phyloP scores from a whole-genome alignment of 37 sponge, comb jelly and placozoan species.

The Ianthella basta region DNA sequence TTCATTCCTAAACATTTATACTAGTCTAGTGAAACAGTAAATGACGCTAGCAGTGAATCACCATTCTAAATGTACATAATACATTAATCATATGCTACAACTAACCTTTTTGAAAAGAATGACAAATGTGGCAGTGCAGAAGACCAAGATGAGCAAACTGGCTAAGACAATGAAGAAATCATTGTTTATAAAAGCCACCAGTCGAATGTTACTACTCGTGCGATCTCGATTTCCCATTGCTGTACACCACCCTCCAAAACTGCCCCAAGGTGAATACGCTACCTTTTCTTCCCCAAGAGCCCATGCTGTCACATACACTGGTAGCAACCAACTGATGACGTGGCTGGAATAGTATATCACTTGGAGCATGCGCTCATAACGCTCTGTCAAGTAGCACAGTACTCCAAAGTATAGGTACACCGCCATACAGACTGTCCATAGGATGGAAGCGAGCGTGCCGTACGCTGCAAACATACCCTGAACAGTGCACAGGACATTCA shows the following conservation, averaged over 20 bases:
- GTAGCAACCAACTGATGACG: conserved; percentile 53
- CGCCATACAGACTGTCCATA: conserved; percentile 69
- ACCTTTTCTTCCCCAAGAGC: conserved; percentile 18
- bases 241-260: conserved; percentile 77
- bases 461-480: conserved; percentile 75
- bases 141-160: conserved; percentile 1
- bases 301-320: conserved; percentile 52
- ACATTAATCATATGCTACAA: too few relatives aligned
- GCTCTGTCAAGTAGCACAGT: background rate
- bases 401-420: conserved; percentile 59
- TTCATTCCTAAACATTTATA: too few relatives aligned
- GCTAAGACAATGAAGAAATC: background rate
- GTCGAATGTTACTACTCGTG: background rate
- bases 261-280: conserved; percentile 61
- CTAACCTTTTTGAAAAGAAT: background rate
- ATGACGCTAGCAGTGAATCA: too few relatives aligned
- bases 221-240: background rate
- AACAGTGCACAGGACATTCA: conserved; percentile 27
- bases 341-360: conserved; percentile 4
- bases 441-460: conserved; percentile 51
- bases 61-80: too few relatives aligned
- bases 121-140: conserved; percentile 2
- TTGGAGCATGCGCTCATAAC: conserved; percentile 5
- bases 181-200: background rate
- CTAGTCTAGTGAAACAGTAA: too few relatives aligned